A percentile compares a stretch with the other conserved stretches of the same genome.
Conservation (phyloP, 2,113 vertebrate genomes). For the Nesoenas mayeri region DNA sequence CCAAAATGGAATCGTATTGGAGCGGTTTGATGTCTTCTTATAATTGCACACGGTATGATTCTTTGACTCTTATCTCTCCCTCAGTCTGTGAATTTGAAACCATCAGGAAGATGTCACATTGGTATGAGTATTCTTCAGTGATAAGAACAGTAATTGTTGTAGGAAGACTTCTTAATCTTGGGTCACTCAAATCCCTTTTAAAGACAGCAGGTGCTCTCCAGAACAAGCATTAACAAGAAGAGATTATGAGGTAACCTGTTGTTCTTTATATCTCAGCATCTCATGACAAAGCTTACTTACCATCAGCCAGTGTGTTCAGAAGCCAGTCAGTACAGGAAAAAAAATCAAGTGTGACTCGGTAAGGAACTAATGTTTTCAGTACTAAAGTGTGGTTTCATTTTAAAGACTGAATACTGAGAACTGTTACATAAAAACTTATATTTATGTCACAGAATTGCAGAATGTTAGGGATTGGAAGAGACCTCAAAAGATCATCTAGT, state of each 20-base stretch:
- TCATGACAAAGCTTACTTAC: constrained; percentile 23
- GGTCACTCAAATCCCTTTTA: constrained; percentile 68
- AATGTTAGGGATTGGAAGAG: no score
- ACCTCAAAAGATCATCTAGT: no score
- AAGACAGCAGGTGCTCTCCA: constrained; percentile 63
- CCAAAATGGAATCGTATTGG: constrained; percentile 34
- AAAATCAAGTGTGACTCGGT: not conserved
- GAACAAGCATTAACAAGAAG: constrained; percentile 41
- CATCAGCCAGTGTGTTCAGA: not conserved
- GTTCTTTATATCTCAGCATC: constrained; percentile 33
- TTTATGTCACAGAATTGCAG: no score
- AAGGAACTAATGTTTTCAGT: not conserved
- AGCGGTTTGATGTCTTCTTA: constrained; percentile 52
- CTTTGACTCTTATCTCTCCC: constrained; percentile 60
- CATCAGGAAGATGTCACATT: constrained; percentile 67
- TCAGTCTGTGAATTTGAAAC: constrained; percentile 67
- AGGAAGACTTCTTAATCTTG: constrained; percentile 57
- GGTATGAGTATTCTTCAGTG: constrained; percentile 67
- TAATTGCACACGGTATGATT: constrained; percentile 36
- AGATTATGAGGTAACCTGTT: constrained; percentile 62
- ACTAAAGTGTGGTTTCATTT: not conserved
- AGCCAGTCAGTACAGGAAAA: not conserved
- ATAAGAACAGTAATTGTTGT: constrained; percentile 68
- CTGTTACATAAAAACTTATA: not conserved
- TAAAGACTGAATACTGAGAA: not conserved